Evolutionary conservation across 2,113 vertebrate genomes (phyloP).

Genomic region (Sorex fumeus): DNA sequence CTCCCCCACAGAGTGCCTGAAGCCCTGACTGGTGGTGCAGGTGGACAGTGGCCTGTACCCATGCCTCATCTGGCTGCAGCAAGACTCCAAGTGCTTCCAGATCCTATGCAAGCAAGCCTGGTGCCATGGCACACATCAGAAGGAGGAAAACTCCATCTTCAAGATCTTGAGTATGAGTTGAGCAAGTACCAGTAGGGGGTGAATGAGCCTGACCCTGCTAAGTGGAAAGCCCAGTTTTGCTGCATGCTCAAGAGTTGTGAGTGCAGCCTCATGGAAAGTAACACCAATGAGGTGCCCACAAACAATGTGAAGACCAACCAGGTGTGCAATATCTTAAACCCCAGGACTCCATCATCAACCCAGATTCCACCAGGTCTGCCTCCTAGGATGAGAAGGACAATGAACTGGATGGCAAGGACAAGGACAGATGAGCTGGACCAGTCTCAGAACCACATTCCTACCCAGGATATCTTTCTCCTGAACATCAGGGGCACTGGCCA

Average conservation of each 20-base stretch:
- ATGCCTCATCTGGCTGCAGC: constrained; percentile 95
- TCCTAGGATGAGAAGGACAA: constrained; percentile 94
- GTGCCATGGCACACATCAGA: constrained; percentile 96
- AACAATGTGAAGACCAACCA: constrained; percentile 98
- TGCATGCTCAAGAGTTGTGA: constrained; percentile 98
- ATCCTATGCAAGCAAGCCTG: constrained; percentile 99
- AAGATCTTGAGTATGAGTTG: constrained; percentile 99
- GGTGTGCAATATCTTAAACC: constrained; percentile 96
- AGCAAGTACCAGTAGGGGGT: constrained; percentile 99
- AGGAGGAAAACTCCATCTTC: constrained; percentile 99
- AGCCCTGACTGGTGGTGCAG: constrained; percentile 98
- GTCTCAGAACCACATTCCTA: constrained; percentile 89
- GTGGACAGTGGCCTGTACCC: constrained; percentile 96
- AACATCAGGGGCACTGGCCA: constrained; percentile 92
- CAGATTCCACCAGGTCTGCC: constrained; percentile 96
- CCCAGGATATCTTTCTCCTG: constrained; percentile 91
- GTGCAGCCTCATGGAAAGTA: constrained; percentile 97
- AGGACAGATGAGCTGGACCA: constrained; percentile 92
- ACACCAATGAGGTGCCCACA: constrained; percentile 99
- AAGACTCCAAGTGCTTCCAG: constrained; percentile 95
- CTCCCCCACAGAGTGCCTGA: constrained; percentile 97
- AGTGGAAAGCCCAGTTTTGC: constrained; percentile 99
- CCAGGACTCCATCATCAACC: constrained; percentile 92
- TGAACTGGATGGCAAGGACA: constrained; percentile 92
- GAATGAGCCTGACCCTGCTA: constrained; percentile 98